Percentiles rank a stretch among this genome's conserved stretches.
phyloP scores from a whole-genome alignment of 2,113 vertebrate species.

The Otolemur garnettii region DNA sequence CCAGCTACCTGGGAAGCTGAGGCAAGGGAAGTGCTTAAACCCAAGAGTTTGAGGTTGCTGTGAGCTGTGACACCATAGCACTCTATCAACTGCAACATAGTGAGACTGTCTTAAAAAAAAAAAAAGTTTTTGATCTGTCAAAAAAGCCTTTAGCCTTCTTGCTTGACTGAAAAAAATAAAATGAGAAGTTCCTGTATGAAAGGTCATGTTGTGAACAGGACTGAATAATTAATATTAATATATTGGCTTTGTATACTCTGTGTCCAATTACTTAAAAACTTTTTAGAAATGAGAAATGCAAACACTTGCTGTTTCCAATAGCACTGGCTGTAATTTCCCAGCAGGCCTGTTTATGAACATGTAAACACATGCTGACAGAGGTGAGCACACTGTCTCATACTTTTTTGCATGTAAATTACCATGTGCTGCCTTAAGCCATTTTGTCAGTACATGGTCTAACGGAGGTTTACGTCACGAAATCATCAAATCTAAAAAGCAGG shows the following conservation, averaged over 20 bases:
- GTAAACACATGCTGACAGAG: background rate
- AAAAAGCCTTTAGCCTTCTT: background rate
- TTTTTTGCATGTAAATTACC: background rate
- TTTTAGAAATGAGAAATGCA: background rate
- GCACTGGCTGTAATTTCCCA: background rate
- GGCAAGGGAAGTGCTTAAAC: too few relatives aligned
- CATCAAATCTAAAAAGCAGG: background rate
- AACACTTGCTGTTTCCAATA: background rate
- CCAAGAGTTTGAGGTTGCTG: too few relatives aligned
- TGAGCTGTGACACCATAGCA: too few relatives aligned
- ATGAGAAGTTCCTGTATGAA: background rate
- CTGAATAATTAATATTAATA: background rate
- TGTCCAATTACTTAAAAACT: background rate
- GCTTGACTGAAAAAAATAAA: background rate
- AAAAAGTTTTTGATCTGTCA: background rate
- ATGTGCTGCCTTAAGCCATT: background rate
- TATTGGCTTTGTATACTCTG: background rate
- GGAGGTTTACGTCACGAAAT: background rate
- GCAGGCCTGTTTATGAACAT: background rate
- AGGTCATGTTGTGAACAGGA: background rate
- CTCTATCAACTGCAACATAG: too few relatives aligned
- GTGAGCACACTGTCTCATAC: accelerated
- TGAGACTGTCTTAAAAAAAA: too few relatives aligned
- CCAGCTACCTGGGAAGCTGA: too few relatives aligned
- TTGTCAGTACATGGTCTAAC: background rate